Base-by-base conservation (phyloP, 2,888 invertebrate species). In the Conops quadrifasciatus region DNA sequence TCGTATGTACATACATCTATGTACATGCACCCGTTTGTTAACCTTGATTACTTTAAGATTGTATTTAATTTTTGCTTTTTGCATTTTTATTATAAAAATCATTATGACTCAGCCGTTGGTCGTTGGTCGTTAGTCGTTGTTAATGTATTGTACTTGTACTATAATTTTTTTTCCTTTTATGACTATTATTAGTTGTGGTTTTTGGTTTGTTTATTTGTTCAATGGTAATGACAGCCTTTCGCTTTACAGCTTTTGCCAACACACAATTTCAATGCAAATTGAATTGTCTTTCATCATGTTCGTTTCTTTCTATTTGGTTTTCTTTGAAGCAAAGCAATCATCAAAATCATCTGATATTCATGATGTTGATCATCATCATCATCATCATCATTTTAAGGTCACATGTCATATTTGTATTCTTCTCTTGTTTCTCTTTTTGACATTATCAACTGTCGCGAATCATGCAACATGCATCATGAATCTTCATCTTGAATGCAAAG, bases 181-280 rank as follows among this genome's bases (percentile, higher is more conserved):
- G 36, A 36, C 36, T 36, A 36, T 7, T 36, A n/a, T 36, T 36
- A 36, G 4, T 4, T 36, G 36, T 9, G 36, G 36, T 36, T 36
- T 36, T 36, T 36, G 5, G 4, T 36, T 36, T 36, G 4, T 36
- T 36, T 56, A 56, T 16, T 56, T 13, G 2, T 56, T 56, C 7
- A 4, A 3, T 2, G 21, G 2, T 24, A 56, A 24, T 26, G n/a
- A 56, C 24, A n/a, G 24, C 56, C 26, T 56, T 26, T 13, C 56
- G 19, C 56, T 26, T 51, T 21, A 51, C n/a, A n/a, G n/a, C n/a
- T 51, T 51, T n/a, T n/a, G n/a, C n/a, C n/a, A 56, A 24, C 56
- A 53, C 9, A 21, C 24, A 53, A 21, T n/a, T 53, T 53, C n/a
- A 53, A 19, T 53, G 53, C 53, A 21, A 53, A 53, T 53, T 53